Base-by-base conservation (phyloP, 53 echinoderm and acorn worm species). In the Pentamera pediparva region DNA sequence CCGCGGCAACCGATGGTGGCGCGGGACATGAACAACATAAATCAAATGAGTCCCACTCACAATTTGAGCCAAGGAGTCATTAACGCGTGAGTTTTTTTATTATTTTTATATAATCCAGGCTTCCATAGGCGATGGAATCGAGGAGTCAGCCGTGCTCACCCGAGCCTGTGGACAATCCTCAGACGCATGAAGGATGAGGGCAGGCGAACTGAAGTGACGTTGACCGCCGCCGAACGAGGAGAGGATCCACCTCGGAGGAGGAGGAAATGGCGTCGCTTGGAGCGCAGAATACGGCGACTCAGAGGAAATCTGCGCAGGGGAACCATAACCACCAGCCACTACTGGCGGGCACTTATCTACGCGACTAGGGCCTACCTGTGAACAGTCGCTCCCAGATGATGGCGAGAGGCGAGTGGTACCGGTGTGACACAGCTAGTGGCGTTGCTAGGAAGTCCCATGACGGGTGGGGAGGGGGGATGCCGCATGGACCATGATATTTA, bases 121-220 rank as follows among this genome's bases (percentile, higher is more conserved):
- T 77, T 77, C 51, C 77, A 77, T 27, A 77, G 50, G 3, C 17
- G 63, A 63, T 77, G 77, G 77, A 77, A 77, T 21, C 17, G 27
- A 1, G 63, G 11, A 13, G 63, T 77, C 15, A 51, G 77, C 21
- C 30, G 33, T 13, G 49, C 50, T 5, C 63, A 77, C 49, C 77
- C 77, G 32, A 33, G 48, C 63, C 49, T 77, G 5, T 77, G 77
- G 77, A n/a, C 62, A 4, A 63, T 77, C 19, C 45, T 77, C 32
- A n/a, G 77, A 9, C 29, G 51, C 2, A 63, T 63, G 63, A 77
- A 77, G 63, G 36, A 77, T 32, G 77, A 77, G 35, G 77, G 62
- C 17, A 77, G 52, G 52, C 28, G 77, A 25, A 77, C 63, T 3
- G 77, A 62, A 35, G 6, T 32, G 19, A 15, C 30, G 4, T 19